Evolutionary conservation across 2,888 invertebrate genomes (phyloP), one percentile per base, ranked within the genome.

Genomic region (Diogma glabrata): DNA sequence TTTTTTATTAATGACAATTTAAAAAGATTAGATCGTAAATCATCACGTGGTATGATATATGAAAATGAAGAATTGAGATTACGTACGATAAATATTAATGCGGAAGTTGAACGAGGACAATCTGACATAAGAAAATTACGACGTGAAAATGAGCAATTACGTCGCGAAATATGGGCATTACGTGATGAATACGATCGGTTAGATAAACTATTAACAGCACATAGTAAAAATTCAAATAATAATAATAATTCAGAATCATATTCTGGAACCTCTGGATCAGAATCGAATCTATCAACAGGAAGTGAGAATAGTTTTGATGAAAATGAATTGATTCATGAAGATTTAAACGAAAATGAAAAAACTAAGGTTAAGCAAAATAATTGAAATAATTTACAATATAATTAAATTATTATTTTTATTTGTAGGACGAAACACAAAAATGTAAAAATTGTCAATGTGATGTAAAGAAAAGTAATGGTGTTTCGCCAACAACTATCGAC

Each of bases 31-130:
- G 91, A 92, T 74, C 80, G 89, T 64, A 88, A 88, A 72, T 89
- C 90, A 51, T 89, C 90, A 57, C 82, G 91, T 67, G 91, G 91
- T 57, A 91, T 91, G 89, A 82, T 91, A 60, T 91, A 87, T 75
- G 92, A 92, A 73, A 92, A 92, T 76, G 92, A 92, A 66, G 92
- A 91, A 69, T 75, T 92, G 50, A 75, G 92, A 58, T 72, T 91
- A 65, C 80, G 90, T 61, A 91, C 91, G 28, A 90, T 91, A 67
- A 88, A 90, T 64, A 91, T 91, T 64, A 91, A 90, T 67, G 91
- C 90, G 52, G 91, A 91, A 75, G 88, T 92, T 48, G 92, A 92
- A 71, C 78, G 87, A 78, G 89, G 91, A 58, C 90, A 91, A 67
- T 84, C 83, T 58, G 90, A 91, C 65, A 88, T 91, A 60, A 89